phyloP scores from a whole-genome alignment of 2,797 vertebrate species.

The Thripadectes ignobilis region DNA sequence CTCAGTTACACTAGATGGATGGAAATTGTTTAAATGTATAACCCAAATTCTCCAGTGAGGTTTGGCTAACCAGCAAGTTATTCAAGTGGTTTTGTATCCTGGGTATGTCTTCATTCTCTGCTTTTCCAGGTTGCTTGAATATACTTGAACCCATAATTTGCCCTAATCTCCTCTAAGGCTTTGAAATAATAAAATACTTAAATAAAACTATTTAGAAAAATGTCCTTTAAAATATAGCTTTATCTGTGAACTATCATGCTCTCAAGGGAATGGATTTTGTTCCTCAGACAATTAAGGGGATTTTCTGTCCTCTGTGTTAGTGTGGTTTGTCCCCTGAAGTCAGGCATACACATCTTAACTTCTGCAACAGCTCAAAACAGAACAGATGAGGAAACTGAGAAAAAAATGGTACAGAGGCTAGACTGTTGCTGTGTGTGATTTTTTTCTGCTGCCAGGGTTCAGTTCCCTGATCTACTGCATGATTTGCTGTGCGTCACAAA shows the following conservation, averaged over 20 bases:
- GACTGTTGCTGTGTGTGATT: neutral
- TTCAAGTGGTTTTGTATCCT: constrained; percentile 53
- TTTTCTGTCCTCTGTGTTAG: constrained; percentile 23
- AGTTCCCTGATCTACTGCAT: neutral
- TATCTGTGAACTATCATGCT: neutral
- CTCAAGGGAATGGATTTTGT: constrained; percentile 3
- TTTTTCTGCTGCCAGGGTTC: neutral
- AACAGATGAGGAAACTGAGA: neutral
- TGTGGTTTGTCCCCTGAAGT: neutral
- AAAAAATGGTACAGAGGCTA: neutral
- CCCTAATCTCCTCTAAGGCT: constrained; percentile 35
- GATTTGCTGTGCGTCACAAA: neutral
- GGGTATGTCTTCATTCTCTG: constrained; percentile 44
- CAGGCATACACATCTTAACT: neutral
- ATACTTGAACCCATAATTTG: constrained; percentile 56
- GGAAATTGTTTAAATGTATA: constrained; percentile 26
- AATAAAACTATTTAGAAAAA: constrained; percentile 19
- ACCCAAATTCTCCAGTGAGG: constrained; percentile 34
- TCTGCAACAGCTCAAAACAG: neutral
- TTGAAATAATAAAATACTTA: constrained; percentile 56
- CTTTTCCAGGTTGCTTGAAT: constrained; percentile 56
- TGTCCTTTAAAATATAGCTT: constrained; percentile 18
- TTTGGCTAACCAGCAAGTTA: constrained; percentile 35
- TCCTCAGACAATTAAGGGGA: neutral
- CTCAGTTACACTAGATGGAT: neutral